Evolutionary conservation across 2,888 invertebrate genomes (phyloP).

Genomic region (Dynastes hyllus): DNA sequence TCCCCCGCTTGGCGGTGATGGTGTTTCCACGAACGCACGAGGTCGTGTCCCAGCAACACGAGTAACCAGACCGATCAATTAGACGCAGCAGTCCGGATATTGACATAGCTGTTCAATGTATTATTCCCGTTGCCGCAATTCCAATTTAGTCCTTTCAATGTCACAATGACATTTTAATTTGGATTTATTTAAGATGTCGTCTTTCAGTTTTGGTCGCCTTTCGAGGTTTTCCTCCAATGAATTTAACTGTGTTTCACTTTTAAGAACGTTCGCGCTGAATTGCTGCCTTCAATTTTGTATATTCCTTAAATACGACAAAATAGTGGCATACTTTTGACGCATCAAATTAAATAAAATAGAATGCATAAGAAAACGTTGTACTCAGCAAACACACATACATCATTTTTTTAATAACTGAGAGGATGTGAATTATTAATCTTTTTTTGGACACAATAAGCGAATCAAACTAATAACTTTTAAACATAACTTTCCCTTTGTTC

Average conservation of each 20-base stretch:
- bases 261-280: too few relatives aligned
- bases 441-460: too few relatives aligned
- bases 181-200: slow-evolving; percentile 64
- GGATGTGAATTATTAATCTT: too few relatives aligned
- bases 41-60: slow-evolving; percentile 57
- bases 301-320: too few relatives aligned
- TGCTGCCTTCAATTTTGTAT: too few relatives aligned
- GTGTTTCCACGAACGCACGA: slow-evolving; percentile 40
- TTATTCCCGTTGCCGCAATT: slow-evolving; percentile 64
- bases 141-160: slow-evolving; percentile 66
- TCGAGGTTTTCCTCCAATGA: background rate
- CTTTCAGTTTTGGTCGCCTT: slow-evolving; percentile 17
- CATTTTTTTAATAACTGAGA: too few relatives aligned
- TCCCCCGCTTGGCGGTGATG: slow-evolving; percentile 29
- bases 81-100: slow-evolving; percentile 66
- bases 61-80: slow-evolving; percentile 65
- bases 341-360: too few relatives aligned
- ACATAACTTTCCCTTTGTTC: too few relatives aligned
- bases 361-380: too few relatives aligned
- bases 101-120: slow-evolving; percentile 68
- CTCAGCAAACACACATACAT: too few relatives aligned
- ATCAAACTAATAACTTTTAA: too few relatives aligned
- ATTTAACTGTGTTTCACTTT: background rate
- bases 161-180: slow-evolving; percentile 67
- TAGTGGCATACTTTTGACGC: too few relatives aligned